Percentiles rank a stretch among this genome's conserved stretches.
These are phyloP conservation scores for Ammodytes dubius DNA, from an alignment of 2,113 vertebrate genomes.

Conservation along the genomic window DNA sequence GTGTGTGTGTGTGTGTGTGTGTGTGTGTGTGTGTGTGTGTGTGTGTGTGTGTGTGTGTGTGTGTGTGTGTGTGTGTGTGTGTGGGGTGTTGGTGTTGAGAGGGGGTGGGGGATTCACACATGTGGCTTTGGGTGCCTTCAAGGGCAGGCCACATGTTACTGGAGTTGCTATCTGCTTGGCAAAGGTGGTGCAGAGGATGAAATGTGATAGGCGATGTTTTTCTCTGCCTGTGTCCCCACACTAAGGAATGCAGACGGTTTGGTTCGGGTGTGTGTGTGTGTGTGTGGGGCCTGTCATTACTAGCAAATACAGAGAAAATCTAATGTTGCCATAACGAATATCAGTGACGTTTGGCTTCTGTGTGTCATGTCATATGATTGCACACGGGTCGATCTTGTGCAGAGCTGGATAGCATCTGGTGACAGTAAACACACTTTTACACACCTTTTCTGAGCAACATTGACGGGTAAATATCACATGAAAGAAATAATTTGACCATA, in stretches of 20 bases:
- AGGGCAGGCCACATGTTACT: slow-evolving; percentile 74
- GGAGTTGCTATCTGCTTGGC: slow-evolving; percentile 66
- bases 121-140: slow-evolving; percentile 72
- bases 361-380: slow-evolving; percentile 24
- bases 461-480: no score
- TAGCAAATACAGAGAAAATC: slow-evolving; percentile 32
- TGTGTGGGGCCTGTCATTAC: slow-evolving; percentile 32
- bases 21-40: neutral
- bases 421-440: neutral
- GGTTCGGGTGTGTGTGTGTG: neutral
- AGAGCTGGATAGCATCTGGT: slow-evolving; percentile 19
- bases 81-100: slow-evolving; percentile 17
- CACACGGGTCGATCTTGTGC: neutral
- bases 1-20: slow-evolving; percentile 21
- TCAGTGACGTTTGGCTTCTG: slow-evolving; percentile 55
- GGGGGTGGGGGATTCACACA: slow-evolving; percentile 64
- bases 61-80: slow-evolving; percentile 29
- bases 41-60: slow-evolving; percentile 21
- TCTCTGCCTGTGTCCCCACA: slow-evolving; percentile 28
- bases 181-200: slow-evolving; percentile 62
- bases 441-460: neutral
- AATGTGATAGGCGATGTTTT: slow-evolving; percentile 59
- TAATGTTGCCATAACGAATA: slow-evolving; percentile 25
- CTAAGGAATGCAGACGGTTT: slow-evolving; percentile 59
- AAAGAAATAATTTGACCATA: neutral